A percentile compares a stretch with the other conserved stretches of the same genome.
Conservation (phyloP, 2,113 vertebrate species). For the Formicarius rufipectus region DNA sequence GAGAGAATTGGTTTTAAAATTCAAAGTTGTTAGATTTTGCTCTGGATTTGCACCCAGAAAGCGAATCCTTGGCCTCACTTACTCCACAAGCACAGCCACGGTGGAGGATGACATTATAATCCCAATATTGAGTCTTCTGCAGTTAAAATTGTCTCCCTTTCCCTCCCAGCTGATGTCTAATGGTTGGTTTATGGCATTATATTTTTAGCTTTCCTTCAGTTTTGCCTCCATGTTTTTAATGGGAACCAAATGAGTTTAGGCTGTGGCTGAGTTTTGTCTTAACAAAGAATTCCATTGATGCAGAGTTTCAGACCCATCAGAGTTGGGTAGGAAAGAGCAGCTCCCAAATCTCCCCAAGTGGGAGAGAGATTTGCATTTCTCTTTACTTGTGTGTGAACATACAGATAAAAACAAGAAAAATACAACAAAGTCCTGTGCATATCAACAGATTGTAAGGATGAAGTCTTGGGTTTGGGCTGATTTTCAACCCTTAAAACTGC, state of each 20-base stretch:
- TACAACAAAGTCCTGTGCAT: neutral
- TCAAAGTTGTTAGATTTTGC: neutral
- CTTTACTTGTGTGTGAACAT: too few species aligned
- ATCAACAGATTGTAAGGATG: neutral
- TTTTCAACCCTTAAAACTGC: neutral
- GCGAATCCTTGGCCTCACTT: neutral
- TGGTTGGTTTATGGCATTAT: neutral
- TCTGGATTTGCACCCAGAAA: neutral
- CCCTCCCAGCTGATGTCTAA: neutral
- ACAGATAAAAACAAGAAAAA: neutral
- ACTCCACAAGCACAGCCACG: neutral
- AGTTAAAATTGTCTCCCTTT: neutral
- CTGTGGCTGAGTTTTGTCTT: neutral
- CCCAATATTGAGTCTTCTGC: neutral
- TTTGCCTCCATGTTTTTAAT: neutral
- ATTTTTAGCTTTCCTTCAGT: neutral
- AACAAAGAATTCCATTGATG: constrained; percentile 8
- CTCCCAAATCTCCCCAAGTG: neutral
- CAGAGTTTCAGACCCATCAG: neutral
- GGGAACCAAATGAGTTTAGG: constrained; percentile 12
- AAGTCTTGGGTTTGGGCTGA: neutral
- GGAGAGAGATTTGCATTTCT: neutral
- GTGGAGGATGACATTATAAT: neutral
- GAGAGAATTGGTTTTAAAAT: too few species aligned
- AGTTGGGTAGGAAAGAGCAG: neutral